Evolutionary conservation across 2,113 vertebrate genomes (phyloP).

Genomic region (Archocentrus centrarchus): DNA sequence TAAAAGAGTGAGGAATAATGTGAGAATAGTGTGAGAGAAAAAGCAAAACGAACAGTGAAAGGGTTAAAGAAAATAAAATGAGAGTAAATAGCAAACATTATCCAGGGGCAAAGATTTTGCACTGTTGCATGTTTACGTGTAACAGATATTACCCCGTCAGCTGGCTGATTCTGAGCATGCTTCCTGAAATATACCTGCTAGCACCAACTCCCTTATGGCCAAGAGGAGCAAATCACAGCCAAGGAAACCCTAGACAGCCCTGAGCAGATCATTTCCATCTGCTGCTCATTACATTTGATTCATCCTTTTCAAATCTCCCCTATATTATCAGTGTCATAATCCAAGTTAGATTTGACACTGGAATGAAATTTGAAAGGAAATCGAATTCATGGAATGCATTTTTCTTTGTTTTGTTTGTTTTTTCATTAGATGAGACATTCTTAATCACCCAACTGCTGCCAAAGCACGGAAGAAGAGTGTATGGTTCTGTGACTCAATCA

Average conservation of each 20-base stretch:
- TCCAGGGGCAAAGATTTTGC: neutral
- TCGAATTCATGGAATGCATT: neutral
- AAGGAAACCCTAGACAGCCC: conserved; percentile 40
- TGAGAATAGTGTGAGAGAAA: no score
- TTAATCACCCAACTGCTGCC: neutral
- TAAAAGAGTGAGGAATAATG: neutral
- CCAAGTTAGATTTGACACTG: conserved; percentile 16
- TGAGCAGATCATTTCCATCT: conserved; percentile 32
- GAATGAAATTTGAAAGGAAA: conserved; percentile 22
- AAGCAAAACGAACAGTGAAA: neutral
- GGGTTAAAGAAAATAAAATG: neutral
- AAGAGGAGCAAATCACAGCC: conserved; percentile 30
- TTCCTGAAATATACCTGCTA: conserved; percentile 66
- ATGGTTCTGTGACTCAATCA: conserved; percentile 26
- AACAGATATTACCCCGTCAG: conserved; percentile 48
- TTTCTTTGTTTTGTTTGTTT: conserved; percentile 8
- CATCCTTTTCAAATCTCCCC: conserved; percentile 26
- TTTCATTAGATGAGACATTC: conserved; percentile 17
- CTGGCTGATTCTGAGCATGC: conserved; percentile 45
- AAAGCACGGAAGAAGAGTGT: conserved; percentile 1
- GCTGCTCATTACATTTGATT: conserved; percentile 31
- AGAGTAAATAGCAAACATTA: neutral
- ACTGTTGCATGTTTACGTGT: conserved; percentile 22
- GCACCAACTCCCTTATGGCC: conserved; percentile 27
- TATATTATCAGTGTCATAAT: conserved; percentile 14